Evolutionary conservation across 2,113 vertebrate genomes (phyloP).

Genomic region (Cnemophilus loriae): DNA sequence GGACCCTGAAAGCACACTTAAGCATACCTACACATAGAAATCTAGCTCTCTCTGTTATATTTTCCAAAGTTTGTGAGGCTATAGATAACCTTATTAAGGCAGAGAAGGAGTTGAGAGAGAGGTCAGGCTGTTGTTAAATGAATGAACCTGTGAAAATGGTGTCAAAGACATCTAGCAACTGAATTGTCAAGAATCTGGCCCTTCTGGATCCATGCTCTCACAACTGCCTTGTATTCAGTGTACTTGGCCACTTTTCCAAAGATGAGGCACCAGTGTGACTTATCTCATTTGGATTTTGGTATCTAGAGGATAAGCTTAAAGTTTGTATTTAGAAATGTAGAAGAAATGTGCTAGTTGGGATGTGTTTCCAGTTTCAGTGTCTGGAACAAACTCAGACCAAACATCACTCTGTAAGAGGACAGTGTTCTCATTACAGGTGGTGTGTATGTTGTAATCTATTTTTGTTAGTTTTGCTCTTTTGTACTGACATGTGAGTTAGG

Average conservation of each 20-base stretch:
- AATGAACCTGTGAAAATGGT: neutral
- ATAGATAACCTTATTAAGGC: neutral
- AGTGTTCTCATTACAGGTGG: neutral
- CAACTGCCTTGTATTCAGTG: neutral
- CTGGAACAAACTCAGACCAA: neutral
- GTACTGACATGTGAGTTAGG: neutral
- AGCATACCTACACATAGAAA: neutral
- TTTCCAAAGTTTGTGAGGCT: neutral
- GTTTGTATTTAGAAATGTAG: neutral
- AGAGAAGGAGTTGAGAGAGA: neutral
- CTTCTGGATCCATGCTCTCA: neutral
- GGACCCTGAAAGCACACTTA: neutral
- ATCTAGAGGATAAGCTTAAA: neutral
- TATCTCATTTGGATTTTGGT: neutral
- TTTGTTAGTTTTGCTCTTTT: neutral
- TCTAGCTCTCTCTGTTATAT: neutral
- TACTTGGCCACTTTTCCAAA: neutral
- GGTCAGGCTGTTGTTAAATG: neutral
- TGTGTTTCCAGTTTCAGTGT: neutral
- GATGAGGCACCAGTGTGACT: neutral
- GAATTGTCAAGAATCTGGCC: neutral
- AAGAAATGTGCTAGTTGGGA: neutral
- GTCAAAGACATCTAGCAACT: neutral
- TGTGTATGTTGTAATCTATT: neutral
- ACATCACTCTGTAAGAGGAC: neutral